phyloP scores from a whole-genome alignment of 1,140 invertebrate species.

The Euwallacea similis region DNA sequence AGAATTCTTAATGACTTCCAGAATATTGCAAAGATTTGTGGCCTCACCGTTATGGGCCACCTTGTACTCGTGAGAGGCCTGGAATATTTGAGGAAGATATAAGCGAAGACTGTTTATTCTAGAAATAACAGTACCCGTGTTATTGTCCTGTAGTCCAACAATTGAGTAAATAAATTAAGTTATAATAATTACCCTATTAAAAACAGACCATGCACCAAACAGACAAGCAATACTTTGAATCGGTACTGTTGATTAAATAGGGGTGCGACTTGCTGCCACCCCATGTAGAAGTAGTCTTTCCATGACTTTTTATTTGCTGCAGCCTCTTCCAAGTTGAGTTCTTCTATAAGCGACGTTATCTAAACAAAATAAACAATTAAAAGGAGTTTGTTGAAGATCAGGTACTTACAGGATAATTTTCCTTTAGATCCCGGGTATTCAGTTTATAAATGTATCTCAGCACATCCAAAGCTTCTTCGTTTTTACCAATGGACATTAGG shows the following conservation, averaged over 20 bases:
- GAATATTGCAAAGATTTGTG: constrained; percentile 34
- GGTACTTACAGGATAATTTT: constrained; percentile 64
- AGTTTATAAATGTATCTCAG: constrained; percentile 62
- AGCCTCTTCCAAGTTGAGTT: constrained; percentile 34
- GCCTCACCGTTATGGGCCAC: constrained; percentile 30
- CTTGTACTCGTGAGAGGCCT: constrained; percentile 39
- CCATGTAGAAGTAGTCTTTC: constrained; percentile 33
- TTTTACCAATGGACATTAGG: constrained; percentile 71
- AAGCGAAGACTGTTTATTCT: constrained; percentile 34
- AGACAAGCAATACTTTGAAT: constrained; percentile 39
- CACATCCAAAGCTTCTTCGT: constrained; percentile 65
- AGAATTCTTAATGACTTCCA: constrained; percentile 25
- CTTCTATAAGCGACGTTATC: constrained; percentile 35
- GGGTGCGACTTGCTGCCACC: constrained; percentile 40
- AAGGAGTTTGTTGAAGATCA: not conserved
- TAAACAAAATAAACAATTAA: not conserved
- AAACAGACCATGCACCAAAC: constrained; percentile 40
- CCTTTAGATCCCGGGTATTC: constrained; percentile 64
- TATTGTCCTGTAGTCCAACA: not conserved
- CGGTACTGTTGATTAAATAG: constrained; percentile 41
- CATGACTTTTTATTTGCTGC: constrained; percentile 31
- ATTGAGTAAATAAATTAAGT: not conserved
- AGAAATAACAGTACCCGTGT: not conserved
- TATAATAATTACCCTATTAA: constrained; percentile 39
- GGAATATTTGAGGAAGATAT: constrained; percentile 40